phyloP scores from a whole-genome alignment of 2,113 vertebrate genomes.

The Tetrax tetrax region DNA sequence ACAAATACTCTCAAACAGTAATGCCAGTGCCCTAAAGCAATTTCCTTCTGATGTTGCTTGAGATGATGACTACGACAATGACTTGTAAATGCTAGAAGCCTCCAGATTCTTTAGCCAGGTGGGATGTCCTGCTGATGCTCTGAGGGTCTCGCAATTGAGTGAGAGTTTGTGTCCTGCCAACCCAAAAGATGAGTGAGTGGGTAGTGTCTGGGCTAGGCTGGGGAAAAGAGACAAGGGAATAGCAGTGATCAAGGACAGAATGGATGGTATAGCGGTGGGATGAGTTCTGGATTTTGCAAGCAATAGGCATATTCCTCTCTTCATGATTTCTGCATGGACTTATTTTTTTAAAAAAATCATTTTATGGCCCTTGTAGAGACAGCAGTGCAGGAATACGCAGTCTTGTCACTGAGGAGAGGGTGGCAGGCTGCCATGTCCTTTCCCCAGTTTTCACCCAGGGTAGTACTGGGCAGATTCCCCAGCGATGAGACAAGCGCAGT shows the following conservation, averaged over 20 bases:
- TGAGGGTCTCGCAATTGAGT: conserved; percentile 59
- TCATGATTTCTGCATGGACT: neutral
- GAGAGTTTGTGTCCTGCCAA: conserved; percentile 53
- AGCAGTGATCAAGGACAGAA: conserved; percentile 47
- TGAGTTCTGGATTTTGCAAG: neutral
- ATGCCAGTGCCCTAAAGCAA: neutral
- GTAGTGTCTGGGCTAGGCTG: conserved; percentile 75
- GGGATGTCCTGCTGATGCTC: neutral
- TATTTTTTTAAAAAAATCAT: too few relatives aligned
- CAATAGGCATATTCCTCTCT: neutral
- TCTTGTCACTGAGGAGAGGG: neutral
- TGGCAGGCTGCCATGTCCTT: neutral
- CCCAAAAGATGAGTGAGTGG: conserved; percentile 53
- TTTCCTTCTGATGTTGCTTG: neutral
- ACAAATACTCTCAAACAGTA: neutral
- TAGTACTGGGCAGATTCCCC: neutral
- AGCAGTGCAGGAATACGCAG: neutral
- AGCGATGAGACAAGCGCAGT: neutral
- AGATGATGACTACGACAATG: neutral
- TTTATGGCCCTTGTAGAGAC: neutral
- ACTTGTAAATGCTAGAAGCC: neutral
- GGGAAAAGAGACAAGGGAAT: conserved; percentile 63
- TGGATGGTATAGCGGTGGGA: neutral
- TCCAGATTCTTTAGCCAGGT: neutral
- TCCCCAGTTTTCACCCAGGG: neutral